Percentiles rank a stretch among this genome's conserved stretches.
Evolutionary conservation across 2,888 invertebrate genomes (phyloP).

Genomic region (Criorhina ranunculi): DNA sequence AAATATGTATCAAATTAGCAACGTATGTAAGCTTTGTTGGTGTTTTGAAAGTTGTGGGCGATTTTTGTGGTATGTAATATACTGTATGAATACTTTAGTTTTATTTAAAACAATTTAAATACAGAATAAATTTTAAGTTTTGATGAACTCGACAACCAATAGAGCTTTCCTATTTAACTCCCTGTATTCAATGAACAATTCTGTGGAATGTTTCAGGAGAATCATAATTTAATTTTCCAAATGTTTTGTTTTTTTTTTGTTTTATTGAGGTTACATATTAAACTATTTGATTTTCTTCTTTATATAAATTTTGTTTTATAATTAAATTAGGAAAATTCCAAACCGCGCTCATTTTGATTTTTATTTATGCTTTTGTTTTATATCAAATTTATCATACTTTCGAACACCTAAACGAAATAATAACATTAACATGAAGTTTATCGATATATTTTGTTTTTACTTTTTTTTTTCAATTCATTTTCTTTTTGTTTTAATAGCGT

Average conservation of each 20-base stretch:
- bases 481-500: slow-evolving; percentile 31
- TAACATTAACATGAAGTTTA: slow-evolving; percentile 36
- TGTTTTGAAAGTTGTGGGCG: no score
- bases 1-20: no score
- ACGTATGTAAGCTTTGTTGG: no score
- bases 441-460: no score
- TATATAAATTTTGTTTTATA: slow-evolving; percentile 46
- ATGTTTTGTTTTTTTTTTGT: neutral
- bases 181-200: neutral
- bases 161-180: slow-evolving; percentile 25
- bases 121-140: neutral
- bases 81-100: no score
- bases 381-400: slow-evolving; percentile 25
- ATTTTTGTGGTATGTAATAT: no score
- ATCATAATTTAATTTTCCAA: slow-evolving; percentile 19
- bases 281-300: slow-evolving; percentile 2
- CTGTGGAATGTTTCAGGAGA: neutral
- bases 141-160: slow-evolving; percentile 44
- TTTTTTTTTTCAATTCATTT: slow-evolving; percentile 23
- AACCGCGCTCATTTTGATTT: slow-evolving; percentile 77
- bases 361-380: slow-evolving; percentile 20
- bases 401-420: slow-evolving; percentile 52
- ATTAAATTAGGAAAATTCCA: slow-evolving; percentile 76
- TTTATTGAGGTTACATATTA: neutral
- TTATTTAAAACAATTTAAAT: neutral